phyloP scores from a whole-genome alignment of 2,113 vertebrate species.

The Tetraodon nigroviridis region DNA sequence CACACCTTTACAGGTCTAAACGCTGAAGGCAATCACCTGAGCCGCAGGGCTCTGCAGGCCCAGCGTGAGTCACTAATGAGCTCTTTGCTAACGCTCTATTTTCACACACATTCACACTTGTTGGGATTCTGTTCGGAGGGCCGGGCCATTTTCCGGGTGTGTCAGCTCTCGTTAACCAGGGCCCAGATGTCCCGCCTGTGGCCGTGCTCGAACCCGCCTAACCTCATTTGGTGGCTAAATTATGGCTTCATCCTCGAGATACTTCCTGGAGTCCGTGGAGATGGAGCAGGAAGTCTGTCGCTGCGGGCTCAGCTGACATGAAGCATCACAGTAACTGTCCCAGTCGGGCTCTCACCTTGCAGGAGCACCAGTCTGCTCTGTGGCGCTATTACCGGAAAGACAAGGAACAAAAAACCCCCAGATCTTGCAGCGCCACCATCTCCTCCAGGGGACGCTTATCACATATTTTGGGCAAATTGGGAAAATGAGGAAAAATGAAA shows the following conservation, averaged over 20 bases:
- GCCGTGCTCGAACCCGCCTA: constrained; percentile 18
- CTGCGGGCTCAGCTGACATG: constrained; percentile 40
- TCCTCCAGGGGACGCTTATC: not conserved
- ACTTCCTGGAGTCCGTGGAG: constrained; percentile 4
- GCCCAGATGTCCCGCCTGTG: not conserved
- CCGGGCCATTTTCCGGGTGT: constrained; percentile 11
- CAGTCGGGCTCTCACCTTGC: constrained; percentile 17
- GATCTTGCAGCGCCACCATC: not conserved
- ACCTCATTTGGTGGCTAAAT: constrained; percentile 40
- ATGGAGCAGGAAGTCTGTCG: constrained; percentile 26
- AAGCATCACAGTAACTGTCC: constrained; percentile 41
- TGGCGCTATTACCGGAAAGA: not conserved
- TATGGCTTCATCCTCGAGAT: constrained; percentile 13
- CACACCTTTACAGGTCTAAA: constrained; percentile 23
- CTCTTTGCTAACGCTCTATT: constrained; percentile 5
- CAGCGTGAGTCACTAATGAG: constrained; percentile 13
- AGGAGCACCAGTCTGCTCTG: not conserved
- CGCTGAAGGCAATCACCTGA: not conserved
- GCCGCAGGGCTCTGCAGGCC: constrained; percentile 6
- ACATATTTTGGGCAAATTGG: not conserved
- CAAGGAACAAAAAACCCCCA: no score
- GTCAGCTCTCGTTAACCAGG: constrained; percentile 31
- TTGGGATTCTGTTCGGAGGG: constrained; percentile 29
- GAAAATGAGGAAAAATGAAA: not conserved
- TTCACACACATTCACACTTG: constrained; percentile 29